phyloP scores from a whole-genome alignment of 2,113 vertebrate species.

The Alethe diademata region DNA sequence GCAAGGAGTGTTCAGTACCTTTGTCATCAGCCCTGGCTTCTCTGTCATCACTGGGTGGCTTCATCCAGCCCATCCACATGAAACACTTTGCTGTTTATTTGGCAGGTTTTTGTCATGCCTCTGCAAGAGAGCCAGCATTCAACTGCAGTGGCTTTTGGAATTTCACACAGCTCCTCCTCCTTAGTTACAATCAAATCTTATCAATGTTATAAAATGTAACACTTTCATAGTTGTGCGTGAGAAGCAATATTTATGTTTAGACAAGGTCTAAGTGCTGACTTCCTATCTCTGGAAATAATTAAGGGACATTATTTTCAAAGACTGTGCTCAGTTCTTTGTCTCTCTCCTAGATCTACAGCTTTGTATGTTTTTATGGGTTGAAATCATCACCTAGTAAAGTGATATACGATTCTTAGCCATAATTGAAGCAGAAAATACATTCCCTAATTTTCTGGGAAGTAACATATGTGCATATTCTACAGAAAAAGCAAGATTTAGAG shows the following conservation, averaged over 20 bases:
- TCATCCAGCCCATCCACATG: neutral
- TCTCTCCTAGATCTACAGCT: neutral
- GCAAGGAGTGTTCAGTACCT: neutral
- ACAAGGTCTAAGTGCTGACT: neutral
- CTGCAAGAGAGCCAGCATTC: neutral
- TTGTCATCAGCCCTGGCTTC: neutral
- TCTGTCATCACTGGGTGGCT: neutral
- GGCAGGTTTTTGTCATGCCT: neutral
- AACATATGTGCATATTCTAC: neutral
- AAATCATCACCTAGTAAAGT: neutral
- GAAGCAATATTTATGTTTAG: neutral
- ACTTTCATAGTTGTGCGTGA: neutral
- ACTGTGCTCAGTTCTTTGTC: neutral
- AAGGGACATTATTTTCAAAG: neutral
- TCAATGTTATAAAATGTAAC: neutral
- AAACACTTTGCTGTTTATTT: neutral
- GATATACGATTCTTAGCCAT: neutral
- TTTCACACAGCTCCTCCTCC: neutral
- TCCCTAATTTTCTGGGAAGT: neutral
- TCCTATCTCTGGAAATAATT: neutral
- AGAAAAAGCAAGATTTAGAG: neutral
- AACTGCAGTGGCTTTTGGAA: neutral
- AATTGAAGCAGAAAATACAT: neutral
- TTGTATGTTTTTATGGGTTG: neutral
- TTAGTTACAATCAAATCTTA: neutral